Percentiles rank a stretch among this genome's conserved stretches.
Evolutionary conservation across 2,797 vertebrate genomes (phyloP).

Genomic region (Lophura swinhoii): DNA sequence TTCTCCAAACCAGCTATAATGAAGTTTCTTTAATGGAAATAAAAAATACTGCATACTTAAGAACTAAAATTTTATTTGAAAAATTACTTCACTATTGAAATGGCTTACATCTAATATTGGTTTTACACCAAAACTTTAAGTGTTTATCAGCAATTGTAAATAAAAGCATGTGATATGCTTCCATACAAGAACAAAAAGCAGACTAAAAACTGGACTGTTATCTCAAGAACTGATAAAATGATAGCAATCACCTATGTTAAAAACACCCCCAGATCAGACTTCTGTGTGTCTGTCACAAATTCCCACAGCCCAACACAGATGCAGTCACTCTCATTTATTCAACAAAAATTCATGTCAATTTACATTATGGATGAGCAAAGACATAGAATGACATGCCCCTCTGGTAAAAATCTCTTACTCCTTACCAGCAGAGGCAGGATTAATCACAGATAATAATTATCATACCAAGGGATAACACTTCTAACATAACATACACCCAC

Average conservation of each 20-base stretch:
- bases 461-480: slow-evolving; percentile 57
- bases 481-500: slow-evolving; percentile 45
- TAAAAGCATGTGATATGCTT: neutral
- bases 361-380: neutral
- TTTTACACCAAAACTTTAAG: neutral
- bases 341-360: slow-evolving; percentile 21
- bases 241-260: neutral
- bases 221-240: neutral
- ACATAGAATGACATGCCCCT: neutral
- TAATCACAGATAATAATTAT: slow-evolving; percentile 59
- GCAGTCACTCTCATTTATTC: neutral
- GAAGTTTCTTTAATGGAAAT: neutral
- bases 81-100: neutral
- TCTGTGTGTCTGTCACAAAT: neutral
- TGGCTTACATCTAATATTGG: neutral
- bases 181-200: neutral
- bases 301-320: neutral
- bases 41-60: neutral
- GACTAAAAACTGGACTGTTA: neutral
- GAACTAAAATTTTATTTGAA: neutral
- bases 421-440: slow-evolving; percentile 34
- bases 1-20: neutral
- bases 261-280: neutral
- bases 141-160: neutral
- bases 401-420: slow-evolving; percentile 43